Percentiles rank a stretch among this genome's conserved stretches.
Conservation (phyloP, 2,797 vertebrate species). For the Potorous gilbertii region DNA sequence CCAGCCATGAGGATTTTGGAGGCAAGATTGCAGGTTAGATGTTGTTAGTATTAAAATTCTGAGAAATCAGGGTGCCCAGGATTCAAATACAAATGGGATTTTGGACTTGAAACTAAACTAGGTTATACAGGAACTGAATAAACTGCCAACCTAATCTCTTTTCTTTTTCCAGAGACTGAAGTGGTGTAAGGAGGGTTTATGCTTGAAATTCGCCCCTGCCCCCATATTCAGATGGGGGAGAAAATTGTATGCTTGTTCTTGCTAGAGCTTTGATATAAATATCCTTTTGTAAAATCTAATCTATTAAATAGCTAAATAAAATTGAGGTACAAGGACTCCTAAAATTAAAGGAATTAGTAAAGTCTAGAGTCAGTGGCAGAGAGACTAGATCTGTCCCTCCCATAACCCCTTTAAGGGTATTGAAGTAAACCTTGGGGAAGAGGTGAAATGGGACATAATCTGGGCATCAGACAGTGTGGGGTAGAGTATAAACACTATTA, state of each 20-base stretch:
- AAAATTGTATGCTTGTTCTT: neutral
- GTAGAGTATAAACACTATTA: neutral
- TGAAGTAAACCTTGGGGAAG: neutral
- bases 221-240: neutral
- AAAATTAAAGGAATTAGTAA: neutral
- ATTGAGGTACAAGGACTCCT: neutral
- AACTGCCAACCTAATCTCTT: neutral
- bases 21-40: neutral
- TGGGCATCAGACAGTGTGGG: neutral
- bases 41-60: neutral
- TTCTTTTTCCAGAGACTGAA: neutral
- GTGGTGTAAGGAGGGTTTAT: neutral
- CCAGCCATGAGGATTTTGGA: neutral
- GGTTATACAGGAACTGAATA: neutral
- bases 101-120: neutral
- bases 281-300: neutral
- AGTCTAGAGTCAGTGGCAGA: neutral
- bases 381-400: neutral
- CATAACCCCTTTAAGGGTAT: neutral
- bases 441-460: neutral
- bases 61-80: neutral
- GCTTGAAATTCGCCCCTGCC: no score
- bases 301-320: neutral
- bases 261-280: neutral
- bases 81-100: neutral